These are phyloP conservation scores for Cantharis lateralis DNA, from an alignment of 2,888 invertebrate genomes.

Conservation along the genomic window DNA sequence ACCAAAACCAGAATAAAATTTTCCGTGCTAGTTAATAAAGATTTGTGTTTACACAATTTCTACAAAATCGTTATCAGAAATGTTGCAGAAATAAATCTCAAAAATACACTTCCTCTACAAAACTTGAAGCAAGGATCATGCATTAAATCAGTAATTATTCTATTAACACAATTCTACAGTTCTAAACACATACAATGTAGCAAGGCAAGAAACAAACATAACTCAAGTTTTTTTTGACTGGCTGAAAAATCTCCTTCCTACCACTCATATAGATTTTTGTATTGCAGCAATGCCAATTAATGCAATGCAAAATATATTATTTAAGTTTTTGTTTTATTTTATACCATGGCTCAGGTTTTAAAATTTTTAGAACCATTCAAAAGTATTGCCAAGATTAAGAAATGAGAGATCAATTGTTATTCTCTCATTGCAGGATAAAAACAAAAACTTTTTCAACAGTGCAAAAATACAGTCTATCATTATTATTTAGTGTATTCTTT, in stretches of 20 bases:
- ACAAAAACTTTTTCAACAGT: neutral
- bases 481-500: neutral
- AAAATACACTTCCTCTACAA: neutral
- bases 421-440: neutral
- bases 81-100: neutral
- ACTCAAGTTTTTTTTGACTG: neutral
- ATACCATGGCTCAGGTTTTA: neutral
- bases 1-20: neutral
- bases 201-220: neutral
- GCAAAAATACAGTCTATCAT: neutral
- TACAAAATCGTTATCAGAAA: neutral
- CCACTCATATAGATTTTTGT: neutral
- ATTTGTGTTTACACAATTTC: neutral
- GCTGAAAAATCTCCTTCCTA: neutral
- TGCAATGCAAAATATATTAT: neutral
- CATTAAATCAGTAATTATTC: neutral
- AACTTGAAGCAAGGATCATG: neutral
- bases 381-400: neutral
- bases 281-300: neutral
- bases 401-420: no score
- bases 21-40: neutral
- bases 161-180: neutral
- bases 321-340: neutral
- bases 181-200: neutral
- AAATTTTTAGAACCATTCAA: neutral